Evolutionary conservation across 1,140 invertebrate species (phyloP).

Genomic region (Thaumetopoea pityocampa): DNA sequence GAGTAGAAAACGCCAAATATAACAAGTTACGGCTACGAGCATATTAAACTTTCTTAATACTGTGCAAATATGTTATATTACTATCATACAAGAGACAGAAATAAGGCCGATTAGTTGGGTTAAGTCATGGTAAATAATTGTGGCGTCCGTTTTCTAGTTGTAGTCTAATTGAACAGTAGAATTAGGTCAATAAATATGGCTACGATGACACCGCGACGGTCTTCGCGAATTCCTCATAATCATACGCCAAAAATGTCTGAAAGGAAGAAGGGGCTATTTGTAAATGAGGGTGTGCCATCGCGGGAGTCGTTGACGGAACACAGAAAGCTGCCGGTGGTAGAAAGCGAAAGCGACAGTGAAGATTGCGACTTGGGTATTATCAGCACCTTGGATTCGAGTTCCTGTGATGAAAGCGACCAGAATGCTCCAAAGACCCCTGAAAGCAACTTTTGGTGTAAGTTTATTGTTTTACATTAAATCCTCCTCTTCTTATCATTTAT

Average conservation of each 20-base stretch:
- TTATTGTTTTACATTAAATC: background rate
- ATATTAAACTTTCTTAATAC: background rate
- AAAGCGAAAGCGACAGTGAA: conserved; percentile 65
- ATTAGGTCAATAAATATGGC: conserved; percentile 38
- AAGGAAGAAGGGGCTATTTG: conserved; percentile 67
- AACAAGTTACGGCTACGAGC: background rate
- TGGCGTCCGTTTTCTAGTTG: conserved; percentile 5
- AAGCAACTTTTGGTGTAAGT: conserved; percentile 57
- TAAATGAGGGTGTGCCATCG: conserved; percentile 33
- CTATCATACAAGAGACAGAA: background rate
- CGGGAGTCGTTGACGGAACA: conserved; percentile 54
- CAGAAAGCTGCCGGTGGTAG: conserved; percentile 53
- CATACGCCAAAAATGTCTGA: conserved; percentile 70
- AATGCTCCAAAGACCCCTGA: conserved; percentile 54
- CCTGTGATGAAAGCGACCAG: conserved; percentile 58
- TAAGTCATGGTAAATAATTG: conserved; percentile 1
- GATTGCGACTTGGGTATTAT: conserved; percentile 69
- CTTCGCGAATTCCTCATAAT: conserved; percentile 44
- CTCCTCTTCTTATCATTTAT: background rate
- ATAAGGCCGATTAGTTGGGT: background rate
- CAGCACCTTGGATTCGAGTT: conserved; percentile 61
- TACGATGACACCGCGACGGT: conserved; percentile 57
- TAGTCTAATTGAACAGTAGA: conserved; percentile 13
- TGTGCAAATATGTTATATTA: conserved; percentile 4
- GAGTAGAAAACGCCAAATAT: background rate